Base-by-base conservation (phyloP, 2,113 vertebrate genomes). In the Ochotona princeps region DNA sequence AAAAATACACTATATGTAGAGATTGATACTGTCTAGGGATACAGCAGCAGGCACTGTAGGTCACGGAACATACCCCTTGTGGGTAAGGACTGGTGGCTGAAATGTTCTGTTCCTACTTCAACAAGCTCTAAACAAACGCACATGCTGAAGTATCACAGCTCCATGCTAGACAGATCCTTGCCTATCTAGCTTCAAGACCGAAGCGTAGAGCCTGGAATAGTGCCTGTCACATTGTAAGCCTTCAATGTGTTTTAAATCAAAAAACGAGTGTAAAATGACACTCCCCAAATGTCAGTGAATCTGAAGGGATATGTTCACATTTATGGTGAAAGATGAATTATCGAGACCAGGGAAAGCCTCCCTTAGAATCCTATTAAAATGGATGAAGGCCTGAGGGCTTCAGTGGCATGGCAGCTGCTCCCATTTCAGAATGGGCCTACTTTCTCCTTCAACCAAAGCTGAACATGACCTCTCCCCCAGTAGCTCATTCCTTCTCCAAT, bases 301-400 rank as follows among this genome's bases (percentile, higher is more conserved):
- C 65, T 74, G 73, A 89, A 88, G 51, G 23, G 10, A 88, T 82
- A 54, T 76, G 66, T 87, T 94, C 32, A 44, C 38, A 65, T 84
- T 84, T 92, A 83, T 83, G 9, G 47, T 66, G 3, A 80, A 76
- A 70, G 30, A 20, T 87, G 35, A 5, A 38, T 96, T 95, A 92
- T 84, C 83, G 25, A 83, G 4, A 8, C 66, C 63, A 91, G 47
- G 69, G 8, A 21, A 80, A 86, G 15, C 49, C 54, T 80, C 72
- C 15, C 23, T 51, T 75, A 69, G 91, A 92, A 89, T 63, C 57
- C 10, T 87, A 44, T 81, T 83, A 91, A 93, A 92, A 89, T 92
- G 89, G 83, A 83, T 9, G 49, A 96, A 92, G 8, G 81, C 87
- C 20, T 51, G 67, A 61, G 90, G 80, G 12, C 21, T 93, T 94